Evolutionary conservation across 2,797 vertebrate genomes (phyloP).

Genomic region (Galago senegalensis): DNA sequence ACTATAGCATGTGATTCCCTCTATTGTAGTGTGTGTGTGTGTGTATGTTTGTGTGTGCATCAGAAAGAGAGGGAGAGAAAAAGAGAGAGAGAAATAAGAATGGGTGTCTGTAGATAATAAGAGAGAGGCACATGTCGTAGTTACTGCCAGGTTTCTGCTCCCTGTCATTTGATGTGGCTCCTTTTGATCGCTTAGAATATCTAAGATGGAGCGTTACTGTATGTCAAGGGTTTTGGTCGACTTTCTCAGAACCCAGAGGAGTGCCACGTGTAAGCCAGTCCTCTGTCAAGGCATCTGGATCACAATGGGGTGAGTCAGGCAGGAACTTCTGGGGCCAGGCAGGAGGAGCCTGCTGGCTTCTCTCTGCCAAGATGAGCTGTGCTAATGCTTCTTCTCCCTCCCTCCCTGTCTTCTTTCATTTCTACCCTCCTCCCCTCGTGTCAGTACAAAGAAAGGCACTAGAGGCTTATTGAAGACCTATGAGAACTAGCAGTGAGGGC

Average conservation of each 20-base stretch:
- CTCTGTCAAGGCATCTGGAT: not conserved
- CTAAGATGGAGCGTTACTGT: not conserved
- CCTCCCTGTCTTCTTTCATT: not conserved
- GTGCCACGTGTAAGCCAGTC: too few relatives aligned
- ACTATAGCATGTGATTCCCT: not conserved
- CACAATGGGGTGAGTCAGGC: not conserved
- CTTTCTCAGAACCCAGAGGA: not conserved
- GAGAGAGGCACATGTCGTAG: not conserved
- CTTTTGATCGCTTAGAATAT: not conserved
- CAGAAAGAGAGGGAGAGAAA: not conserved
- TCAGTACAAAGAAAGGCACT: not conserved
- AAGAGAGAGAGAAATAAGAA: too few relatives aligned
- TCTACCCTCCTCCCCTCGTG: fast-evolving
- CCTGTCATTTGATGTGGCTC: not conserved
- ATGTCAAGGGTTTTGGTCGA: not conserved
- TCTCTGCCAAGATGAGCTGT: not conserved
- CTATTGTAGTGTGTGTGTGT: not conserved
- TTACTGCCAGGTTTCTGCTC: not conserved
- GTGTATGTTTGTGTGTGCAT: not conserved
- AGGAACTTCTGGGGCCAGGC: not conserved
- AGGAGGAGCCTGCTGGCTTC: not conserved
- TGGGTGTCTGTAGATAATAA: not conserved
- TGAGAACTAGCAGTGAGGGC: not conserved
- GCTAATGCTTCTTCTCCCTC: fast-evolving
- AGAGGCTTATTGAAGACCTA: not conserved